Percentiles rank a stretch among this genome's conserved stretches.
These are phyloP conservation scores for Typhlichthys eigenmanni DNA, from an alignment of 2,797 vertebrate genomes.

Conservation along the genomic window DNA sequence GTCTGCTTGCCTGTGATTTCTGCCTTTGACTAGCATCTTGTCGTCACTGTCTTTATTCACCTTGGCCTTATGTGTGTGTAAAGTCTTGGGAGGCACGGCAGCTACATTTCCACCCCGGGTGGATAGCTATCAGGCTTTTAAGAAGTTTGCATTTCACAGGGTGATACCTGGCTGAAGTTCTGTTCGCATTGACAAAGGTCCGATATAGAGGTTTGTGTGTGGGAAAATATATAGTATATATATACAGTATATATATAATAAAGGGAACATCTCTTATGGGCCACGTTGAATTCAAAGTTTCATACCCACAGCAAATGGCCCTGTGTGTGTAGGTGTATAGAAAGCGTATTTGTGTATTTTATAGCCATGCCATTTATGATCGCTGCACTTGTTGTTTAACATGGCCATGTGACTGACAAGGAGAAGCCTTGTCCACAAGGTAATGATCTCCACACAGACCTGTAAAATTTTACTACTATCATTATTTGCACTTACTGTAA, in stretches of 20 bases:
- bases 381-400: slow-evolving; percentile 59
- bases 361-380: slow-evolving; percentile 55
- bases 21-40: slow-evolving; percentile 23
- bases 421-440: slow-evolving; percentile 47
- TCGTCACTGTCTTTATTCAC: slow-evolving; percentile 41
- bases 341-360: slow-evolving; percentile 38
- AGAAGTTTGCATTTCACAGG: slow-evolving; percentile 31
- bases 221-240: no score
- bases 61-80: slow-evolving; percentile 36
- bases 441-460: slow-evolving; percentile 68
- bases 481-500: slow-evolving; percentile 70
- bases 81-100: slow-evolving; percentile 31
- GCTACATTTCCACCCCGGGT: slow-evolving; percentile 42
- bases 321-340: slow-evolving; percentile 3
- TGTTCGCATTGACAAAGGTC: slow-evolving; percentile 5
- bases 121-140: slow-evolving; percentile 41
- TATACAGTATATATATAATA: slow-evolving; percentile 22
- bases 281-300: slow-evolving; percentile 13
- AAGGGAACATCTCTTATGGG: slow-evolving; percentile 25
- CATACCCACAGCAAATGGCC: slow-evolving; percentile 6
- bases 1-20: slow-evolving; percentile 19
- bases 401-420: slow-evolving; percentile 56
- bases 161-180: slow-evolving; percentile 13
- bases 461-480: slow-evolving; percentile 73
- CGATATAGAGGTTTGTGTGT: slow-evolving; percentile 1